phyloP scores from a whole-genome alignment of 2,888 invertebrate genomes.

The Spodoptera littoralis region DNA sequence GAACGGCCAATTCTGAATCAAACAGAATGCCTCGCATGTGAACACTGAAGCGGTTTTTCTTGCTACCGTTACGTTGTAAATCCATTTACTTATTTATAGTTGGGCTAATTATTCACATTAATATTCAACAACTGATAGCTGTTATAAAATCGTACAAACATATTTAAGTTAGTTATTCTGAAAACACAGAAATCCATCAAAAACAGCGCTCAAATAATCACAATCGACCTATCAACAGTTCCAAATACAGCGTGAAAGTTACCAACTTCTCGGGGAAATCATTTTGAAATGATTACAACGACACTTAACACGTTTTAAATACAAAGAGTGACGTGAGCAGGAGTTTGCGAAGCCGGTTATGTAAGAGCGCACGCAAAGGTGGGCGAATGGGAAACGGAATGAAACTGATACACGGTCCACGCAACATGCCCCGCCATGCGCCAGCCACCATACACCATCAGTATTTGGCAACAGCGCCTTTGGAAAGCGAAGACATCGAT shows the following conservation, averaged over 20 bases:
- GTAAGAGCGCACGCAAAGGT: slow-evolving; percentile 68
- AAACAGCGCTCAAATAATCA: slow-evolving; percentile 21
- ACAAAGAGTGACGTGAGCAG: slow-evolving; percentile 74
- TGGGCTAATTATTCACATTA: slow-evolving; percentile 8
- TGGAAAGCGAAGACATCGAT: slow-evolving; percentile 82
- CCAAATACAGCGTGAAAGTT: slow-evolving; percentile 56
- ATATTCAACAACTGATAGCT: slow-evolving; percentile 6
- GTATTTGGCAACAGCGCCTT: slow-evolving; percentile 78
- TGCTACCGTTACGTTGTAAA: slow-evolving; percentile 57
- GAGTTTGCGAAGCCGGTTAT: slow-evolving; percentile 73
- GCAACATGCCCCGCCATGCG: slow-evolving; percentile 56
- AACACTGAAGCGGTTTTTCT: slow-evolving; percentile 70
- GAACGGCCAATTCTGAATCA: slow-evolving; percentile 80
- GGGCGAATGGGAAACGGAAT: slow-evolving; percentile 63
- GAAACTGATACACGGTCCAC: slow-evolving; percentile 50
- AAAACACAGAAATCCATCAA: slow-evolving; percentile 15
- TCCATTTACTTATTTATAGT: slow-evolving; percentile 36
- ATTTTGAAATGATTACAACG: slow-evolving; percentile 73
- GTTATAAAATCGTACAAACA: slow-evolving; percentile 12
- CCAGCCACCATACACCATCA: slow-evolving; percentile 65
- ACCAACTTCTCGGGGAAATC: slow-evolving; percentile 51
- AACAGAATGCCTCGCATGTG: slow-evolving; percentile 72
- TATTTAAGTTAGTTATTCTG: slow-evolving; percentile 16
- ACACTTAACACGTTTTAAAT: slow-evolving; percentile 78
- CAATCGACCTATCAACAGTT: slow-evolving; percentile 41